Conservation (phyloP, 2,888 invertebrate genomes). For the Drosophila falleni region DNA sequence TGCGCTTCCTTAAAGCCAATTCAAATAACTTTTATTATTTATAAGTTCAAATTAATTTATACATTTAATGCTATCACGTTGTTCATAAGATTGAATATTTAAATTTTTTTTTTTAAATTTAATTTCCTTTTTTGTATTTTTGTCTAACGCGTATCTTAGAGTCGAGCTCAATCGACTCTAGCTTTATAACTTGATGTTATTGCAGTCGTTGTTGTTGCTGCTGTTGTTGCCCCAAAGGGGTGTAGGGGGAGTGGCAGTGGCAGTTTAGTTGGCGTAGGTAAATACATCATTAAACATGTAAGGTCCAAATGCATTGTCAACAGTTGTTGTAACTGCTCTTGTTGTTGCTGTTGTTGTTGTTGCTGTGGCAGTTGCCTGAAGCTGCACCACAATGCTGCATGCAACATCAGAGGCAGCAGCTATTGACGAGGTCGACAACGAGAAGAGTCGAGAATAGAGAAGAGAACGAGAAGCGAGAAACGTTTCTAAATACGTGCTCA, state of each 20-base stretch:
- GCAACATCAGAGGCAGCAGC: conserved; percentile 4
- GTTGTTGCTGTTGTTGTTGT: conserved; percentile 28
- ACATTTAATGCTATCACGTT: too few species aligned
- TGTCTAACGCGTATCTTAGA: not conserved
- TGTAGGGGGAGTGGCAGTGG: conserved; percentile 14
- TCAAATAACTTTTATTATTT: too few species aligned
- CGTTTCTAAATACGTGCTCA: conserved; percentile 68
- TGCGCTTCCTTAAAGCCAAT: too few species aligned
- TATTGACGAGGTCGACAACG: conserved; percentile 1
- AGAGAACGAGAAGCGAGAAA: conserved; percentile 3
- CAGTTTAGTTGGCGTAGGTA: conserved; percentile 78
- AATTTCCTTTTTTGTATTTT: not conserved
- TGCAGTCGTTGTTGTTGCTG: conserved; percentile 2
- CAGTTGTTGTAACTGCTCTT: conserved; percentile 45
- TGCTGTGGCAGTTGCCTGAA: conserved; percentile 11
- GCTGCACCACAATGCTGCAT: conserved; percentile 11
- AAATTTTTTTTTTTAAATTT: too few species aligned
- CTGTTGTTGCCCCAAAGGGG: conserved; percentile 4
- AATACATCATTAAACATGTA: conserved; percentile 79
- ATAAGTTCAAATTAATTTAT: too few species aligned
- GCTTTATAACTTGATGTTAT: not conserved
- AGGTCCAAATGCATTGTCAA: conserved; percentile 75
- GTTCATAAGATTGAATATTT: too few species aligned
- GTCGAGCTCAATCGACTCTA: not conserved
- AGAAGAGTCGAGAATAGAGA: not conserved